phyloP scores from a whole-genome alignment of 2,888 invertebrate species.

The Sepiola atlantica region DNA sequence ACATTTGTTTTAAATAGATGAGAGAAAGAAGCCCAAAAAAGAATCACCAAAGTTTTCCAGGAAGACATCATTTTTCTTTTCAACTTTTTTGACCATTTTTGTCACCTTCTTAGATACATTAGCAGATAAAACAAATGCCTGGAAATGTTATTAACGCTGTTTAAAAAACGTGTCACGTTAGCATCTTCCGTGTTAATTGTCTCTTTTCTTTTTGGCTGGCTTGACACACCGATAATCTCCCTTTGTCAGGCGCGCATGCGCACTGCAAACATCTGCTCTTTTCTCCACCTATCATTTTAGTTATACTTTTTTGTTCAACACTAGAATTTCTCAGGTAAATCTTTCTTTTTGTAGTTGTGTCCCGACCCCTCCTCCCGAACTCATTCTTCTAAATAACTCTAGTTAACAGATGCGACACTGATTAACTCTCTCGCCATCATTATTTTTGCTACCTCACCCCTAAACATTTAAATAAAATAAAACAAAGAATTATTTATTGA shows the following conservation, averaged over 20 bases:
- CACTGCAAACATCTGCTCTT: not conserved
- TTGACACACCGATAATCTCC: not conserved
- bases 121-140: not conserved
- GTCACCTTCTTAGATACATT: not conserved
- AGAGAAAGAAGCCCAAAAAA: not conserved
- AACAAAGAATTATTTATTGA: not conserved
- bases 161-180: not conserved
- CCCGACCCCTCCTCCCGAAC: not conserved
- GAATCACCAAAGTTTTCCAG: not conserved
- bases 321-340: not conserved
- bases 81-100: not conserved
- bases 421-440: not conserved
- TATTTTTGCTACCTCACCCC: not conserved
- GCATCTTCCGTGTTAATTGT: not conserved
- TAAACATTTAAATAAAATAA: not conserved
- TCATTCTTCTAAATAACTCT: not conserved
- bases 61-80: not conserved
- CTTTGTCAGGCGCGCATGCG: not conserved
- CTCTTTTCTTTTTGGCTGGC: not conserved
- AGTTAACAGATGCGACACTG: slow-evolving; percentile 12
- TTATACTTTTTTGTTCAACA: not conserved
- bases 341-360: not conserved
- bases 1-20: no score
- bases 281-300: not conserved
- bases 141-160: not conserved